A percentile compares a stretch with the other conserved stretches of the same genome.
Conservation (phyloP, 2,113 vertebrate species). For the Seriola quinqueradiata region DNA sequence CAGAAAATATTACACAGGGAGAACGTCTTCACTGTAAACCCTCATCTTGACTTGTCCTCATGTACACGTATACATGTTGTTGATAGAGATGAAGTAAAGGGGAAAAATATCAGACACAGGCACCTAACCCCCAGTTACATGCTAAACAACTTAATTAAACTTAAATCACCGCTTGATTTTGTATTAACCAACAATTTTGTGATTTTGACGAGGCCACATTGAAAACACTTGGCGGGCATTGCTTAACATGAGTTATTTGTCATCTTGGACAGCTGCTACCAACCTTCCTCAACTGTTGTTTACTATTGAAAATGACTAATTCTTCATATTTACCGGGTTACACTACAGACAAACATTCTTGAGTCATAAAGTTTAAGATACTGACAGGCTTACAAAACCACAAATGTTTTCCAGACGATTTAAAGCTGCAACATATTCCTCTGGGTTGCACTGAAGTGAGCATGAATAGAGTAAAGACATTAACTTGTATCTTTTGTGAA, state of each 20-base stretch:
- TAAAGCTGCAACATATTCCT: background rate
- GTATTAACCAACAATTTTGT: slow-evolving; percentile 27
- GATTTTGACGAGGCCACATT: slow-evolving; percentile 20
- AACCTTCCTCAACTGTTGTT: slow-evolving; percentile 54
- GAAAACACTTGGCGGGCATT: slow-evolving; percentile 37
- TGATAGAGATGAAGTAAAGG: background rate
- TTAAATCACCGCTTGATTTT: background rate
- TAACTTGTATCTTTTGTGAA: background rate
- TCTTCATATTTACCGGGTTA: slow-evolving; percentile 50
- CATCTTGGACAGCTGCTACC: slow-evolving; percentile 53
- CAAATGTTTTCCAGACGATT: slow-evolving; percentile 32
- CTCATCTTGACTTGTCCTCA: background rate
- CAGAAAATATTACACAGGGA: slow-evolving; percentile 30
- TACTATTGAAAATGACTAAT: slow-evolving; percentile 71
- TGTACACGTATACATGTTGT: background rate
- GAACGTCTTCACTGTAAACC: slow-evolving; percentile 18
- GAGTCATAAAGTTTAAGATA: slow-evolving; percentile 42
- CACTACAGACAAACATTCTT: slow-evolving; percentile 49
- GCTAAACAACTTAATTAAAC: background rate
- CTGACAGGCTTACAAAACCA: slow-evolving; percentile 40
- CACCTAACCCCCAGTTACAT: background rate
- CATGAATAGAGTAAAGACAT: background rate
- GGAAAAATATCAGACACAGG: background rate
- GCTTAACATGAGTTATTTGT: slow-evolving; percentile 56
- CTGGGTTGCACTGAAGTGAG: background rate